Evolutionary conservation across 2,113 vertebrate species (phyloP), one percentile per base, ranked within the genome.

Genomic region (Aphelocoma coerulescens): DNA sequence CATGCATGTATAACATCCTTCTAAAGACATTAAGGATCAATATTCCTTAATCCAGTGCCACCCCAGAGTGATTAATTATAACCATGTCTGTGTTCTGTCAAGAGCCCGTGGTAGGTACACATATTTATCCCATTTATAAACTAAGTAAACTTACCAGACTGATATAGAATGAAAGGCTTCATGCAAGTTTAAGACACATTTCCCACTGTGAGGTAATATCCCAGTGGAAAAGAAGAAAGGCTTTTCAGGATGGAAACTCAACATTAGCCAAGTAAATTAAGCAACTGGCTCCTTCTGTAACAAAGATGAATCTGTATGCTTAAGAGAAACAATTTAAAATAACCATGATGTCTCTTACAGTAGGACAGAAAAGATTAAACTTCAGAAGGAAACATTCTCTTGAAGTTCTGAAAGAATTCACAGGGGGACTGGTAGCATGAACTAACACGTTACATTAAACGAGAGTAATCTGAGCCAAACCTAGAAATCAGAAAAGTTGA

Each of bases 21-120:
- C 63, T 66, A 69, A 76, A 74, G 58, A 90, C 30, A 65, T 79
- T 44, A 73, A 32, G 49, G 67, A 96, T 95, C 86, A 89, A 69
- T 77, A 84, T 76, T 89, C 43, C 76, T 91, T 95, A 96, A 96
- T 89, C 96, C 68, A 91, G 79, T 88, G 77, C 24, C 41, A 66
- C 63, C 37, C 59, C 16, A 68, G 67, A 84, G 72, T 74, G 76
- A 68, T 88, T 95, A 92, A 91, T 88, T 88, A 93, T 80, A 83
- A 88, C 44, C 30, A 57, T 49, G 65, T n/a, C 59, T 86, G 26
- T 41, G 10, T 66, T 86, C 91, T 80, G 76, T 69, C 59, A 58
- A 86, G 76, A 96, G n/a, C 46, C 84, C 77, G 41, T 76, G 32
- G 76, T 86, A 92, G 86, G 68, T 89, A 95, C 67, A 86, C 48